Base-by-base conservation (phyloP, 2,113 vertebrate species). In the Eidolon helvum region DNA sequence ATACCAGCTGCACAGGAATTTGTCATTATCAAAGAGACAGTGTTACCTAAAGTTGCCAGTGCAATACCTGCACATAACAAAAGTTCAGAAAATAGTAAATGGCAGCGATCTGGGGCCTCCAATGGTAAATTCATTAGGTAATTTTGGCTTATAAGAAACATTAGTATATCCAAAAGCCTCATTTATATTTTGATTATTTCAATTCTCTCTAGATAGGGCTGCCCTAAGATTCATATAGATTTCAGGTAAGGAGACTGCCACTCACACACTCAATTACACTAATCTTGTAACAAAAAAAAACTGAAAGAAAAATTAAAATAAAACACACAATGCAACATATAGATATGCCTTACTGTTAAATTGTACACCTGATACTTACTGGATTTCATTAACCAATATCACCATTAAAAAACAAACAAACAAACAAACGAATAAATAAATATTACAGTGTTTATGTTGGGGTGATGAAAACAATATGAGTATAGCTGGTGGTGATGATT, bases 101-200 rank as follows among this genome's bases (percentile, higher is more conserved):
- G 61, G 24, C 61, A 68, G 35, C 19, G 75, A 7, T 57, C 35
- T 48, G 11, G 48, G 33, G 53, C 35, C 59, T 82, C 71, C 38
- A 55, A 24, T 93, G 48, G 68, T 55, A 77, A 92, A 95, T 90
- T 80, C 77, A 94, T 89, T 59, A 90, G 61, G 63, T 80, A 72
- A 71, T 61, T 2, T 50, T 55, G 30, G 53, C 33, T 91, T 92
- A 33, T 22, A 85, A 80, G 61, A 88, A 92, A 50, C 4, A 22
- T n/a, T 63, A 59, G 10, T 77, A 38, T 66, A 92, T 72, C 33
- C 48, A 88, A 84, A 72, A 19, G 59, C 53, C 35, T 95, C 69
- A 71, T 79, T 96, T 87, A 59, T 50, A 43, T 43, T 92, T 35
- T 75, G 53, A 75, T 90, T 30, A 45, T 35, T 96, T 96, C 74